These are phyloP conservation scores for Diplazon laetatorius DNA, from an alignment of 2,888 invertebrate genomes.

Conservation along the genomic window DNA sequence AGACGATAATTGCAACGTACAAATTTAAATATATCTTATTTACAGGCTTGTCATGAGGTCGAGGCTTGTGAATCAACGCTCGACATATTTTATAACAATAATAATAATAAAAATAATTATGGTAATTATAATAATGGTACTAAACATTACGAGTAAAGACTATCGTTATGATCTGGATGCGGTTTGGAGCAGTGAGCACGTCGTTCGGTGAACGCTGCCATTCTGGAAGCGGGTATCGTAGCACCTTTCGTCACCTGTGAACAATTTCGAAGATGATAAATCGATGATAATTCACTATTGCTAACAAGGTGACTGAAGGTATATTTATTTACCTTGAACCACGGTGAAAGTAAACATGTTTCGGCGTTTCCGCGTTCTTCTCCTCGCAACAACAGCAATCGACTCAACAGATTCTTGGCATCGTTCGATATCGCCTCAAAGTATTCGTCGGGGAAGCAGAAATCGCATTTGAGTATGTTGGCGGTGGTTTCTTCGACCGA, in stretches of 20 bases:
- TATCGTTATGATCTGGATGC: conserved; percentile 78
- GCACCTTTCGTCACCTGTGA: conserved; percentile 79
- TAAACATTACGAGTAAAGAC: conserved; percentile 73
- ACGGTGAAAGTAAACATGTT: conserved; percentile 81
- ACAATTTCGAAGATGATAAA: neutral
- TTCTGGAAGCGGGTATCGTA: conserved; percentile 79
- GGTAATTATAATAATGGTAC: conserved; percentile 49
- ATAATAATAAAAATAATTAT: conserved; percentile 26
- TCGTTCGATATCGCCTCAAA: conserved; percentile 87
- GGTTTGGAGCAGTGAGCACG: conserved; percentile 80
- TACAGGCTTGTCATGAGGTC: conserved; percentile 51
- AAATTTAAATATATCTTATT: conserved; percentile 66
- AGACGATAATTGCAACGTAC: conserved; percentile 51
- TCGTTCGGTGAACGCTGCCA: conserved; percentile 80
- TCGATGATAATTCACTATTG: neutral
- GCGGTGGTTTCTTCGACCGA: conserved; percentile 92
- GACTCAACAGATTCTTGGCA: conserved; percentile 87
- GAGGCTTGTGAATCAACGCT: conserved; percentile 54
- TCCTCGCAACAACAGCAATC: conserved; percentile 86
- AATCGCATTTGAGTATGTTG: conserved; percentile 92
- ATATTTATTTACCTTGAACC: conserved; percentile 82
- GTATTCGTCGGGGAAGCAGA: conserved; percentile 91
- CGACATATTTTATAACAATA: conserved; percentile 40
- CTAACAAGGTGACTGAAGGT: no score
- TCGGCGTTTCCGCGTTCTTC: conserved; percentile 83